Percentiles rank a stretch among this genome's conserved stretches.
Conservation (phyloP, 2,888 invertebrate species). For the Pegoplata infirma region DNA sequence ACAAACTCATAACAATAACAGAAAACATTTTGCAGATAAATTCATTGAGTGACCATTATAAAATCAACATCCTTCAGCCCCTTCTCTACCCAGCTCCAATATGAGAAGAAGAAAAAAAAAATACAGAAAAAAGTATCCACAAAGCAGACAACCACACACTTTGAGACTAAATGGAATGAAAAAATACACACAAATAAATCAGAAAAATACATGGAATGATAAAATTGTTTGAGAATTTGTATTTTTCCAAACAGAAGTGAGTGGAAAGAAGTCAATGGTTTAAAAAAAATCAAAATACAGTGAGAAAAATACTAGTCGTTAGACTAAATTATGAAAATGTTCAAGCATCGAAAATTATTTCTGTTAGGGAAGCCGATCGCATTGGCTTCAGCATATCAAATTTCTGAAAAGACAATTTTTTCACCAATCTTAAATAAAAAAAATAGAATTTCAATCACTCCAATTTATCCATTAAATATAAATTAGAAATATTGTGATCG, state of each 20-base stretch:
- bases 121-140: conserved; percentile 15
- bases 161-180: conserved; percentile 30
- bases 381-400: too few relatives aligned
- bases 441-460: too few relatives aligned
- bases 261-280: too few relatives aligned
- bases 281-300: too few relatives aligned
- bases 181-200: conserved; percentile 11
- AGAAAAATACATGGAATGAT: background rate
- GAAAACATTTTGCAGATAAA: conserved; percentile 38
- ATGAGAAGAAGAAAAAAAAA: background rate
- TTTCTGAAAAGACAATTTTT: too few relatives aligned
- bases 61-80: conserved; percentile 17
- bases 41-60: conserved; percentile 61
- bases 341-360: too few relatives aligned
- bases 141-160: conserved; percentile 18
- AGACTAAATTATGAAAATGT: too few relatives aligned
- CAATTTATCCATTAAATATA: too few relatives aligned
- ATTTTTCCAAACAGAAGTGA: background rate
- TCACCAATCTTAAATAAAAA: too few relatives aligned
- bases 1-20: conserved; percentile 8
- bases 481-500: too few relatives aligned
- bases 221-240: background rate
- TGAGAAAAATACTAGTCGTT: too few relatives aligned
- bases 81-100: background rate
- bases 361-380: too few relatives aligned